These are phyloP conservation scores for Zaprionus davidi DNA, from an alignment of 1,140 invertebrate species.

Conservation along the genomic window DNA sequence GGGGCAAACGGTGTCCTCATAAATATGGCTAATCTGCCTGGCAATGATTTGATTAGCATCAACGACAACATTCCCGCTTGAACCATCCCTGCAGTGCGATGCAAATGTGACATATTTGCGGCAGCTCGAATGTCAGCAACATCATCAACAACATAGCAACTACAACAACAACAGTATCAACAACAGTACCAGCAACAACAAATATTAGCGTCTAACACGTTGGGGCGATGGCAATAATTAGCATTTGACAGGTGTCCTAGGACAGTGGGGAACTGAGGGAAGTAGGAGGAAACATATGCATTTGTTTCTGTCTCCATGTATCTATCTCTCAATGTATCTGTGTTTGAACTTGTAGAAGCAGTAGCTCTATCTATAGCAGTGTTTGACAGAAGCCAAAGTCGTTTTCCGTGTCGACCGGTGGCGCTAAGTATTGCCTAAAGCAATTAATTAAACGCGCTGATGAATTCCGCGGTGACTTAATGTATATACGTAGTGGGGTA, in stretches of 20 bases:
- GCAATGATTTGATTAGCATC: constrained; percentile 74
- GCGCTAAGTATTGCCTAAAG: constrained; percentile 27
- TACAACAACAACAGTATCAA: neutral
- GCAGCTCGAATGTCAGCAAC: constrained; percentile 59
- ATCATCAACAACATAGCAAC: constrained; percentile 48
- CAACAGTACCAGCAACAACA: constrained; percentile 5
- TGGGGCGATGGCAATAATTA: constrained; percentile 56
- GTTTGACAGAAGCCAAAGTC: constrained; percentile 12
- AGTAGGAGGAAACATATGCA: neutral
- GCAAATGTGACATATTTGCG: constrained; percentile 54
- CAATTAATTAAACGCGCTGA: constrained; percentile 65
- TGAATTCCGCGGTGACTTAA: constrained; percentile 36
- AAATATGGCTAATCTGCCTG: constrained; percentile 75
- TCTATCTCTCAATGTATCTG: constrained; percentile 6
- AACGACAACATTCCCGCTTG: constrained; percentile 20
- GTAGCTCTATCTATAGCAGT: constrained; percentile 1
- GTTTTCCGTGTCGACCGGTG: constrained; percentile 49
- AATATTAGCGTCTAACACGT: constrained; percentile 17
- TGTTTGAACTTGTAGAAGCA: neutral
- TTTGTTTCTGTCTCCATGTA: neutral
- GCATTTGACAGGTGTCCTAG: constrained; percentile 52
- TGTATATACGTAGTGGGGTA: neutral
- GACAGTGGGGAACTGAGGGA: neutral
- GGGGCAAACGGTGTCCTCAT: constrained; percentile 54
- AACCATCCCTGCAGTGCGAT: constrained; percentile 22